Conservation (phyloP, 2,888 invertebrate species). For the Zeuzera pyrina region DNA sequence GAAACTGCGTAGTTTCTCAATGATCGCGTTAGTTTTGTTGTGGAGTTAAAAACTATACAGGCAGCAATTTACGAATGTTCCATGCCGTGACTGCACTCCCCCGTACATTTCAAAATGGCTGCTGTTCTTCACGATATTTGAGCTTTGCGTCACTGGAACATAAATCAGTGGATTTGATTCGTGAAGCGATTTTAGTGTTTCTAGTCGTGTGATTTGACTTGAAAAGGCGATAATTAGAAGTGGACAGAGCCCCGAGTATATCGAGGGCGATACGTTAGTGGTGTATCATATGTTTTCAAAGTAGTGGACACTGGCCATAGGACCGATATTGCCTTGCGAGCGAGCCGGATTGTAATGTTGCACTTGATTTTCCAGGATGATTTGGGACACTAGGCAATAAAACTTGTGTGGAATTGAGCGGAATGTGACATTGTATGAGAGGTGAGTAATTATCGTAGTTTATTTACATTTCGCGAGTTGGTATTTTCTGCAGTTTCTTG, state of each 20-base stretch:
- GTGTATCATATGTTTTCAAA: slow-evolving; percentile 71
- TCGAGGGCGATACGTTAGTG: slow-evolving; percentile 51
- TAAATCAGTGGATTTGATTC: slow-evolving; percentile 63
- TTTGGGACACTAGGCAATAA: slow-evolving; percentile 61
- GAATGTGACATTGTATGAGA: slow-evolving; percentile 73
- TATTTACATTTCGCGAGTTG: slow-evolving; percentile 59
- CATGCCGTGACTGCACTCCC: slow-evolving; percentile 72
- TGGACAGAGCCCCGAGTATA: slow-evolving; percentile 42
- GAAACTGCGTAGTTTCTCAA: slow-evolving; percentile 52
- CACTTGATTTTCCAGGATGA: slow-evolving; percentile 65
- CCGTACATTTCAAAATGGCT: slow-evolving; percentile 76
- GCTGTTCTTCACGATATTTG: slow-evolving; percentile 73
- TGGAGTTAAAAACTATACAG: slow-evolving; percentile 38
- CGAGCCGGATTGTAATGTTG: slow-evolving; percentile 65
- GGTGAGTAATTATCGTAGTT: slow-evolving; percentile 60
- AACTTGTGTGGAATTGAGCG: slow-evolving; percentile 66
- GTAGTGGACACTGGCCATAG: slow-evolving; percentile 68
- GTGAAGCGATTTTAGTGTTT: slow-evolving; percentile 50
- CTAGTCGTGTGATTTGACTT: slow-evolving; percentile 51
- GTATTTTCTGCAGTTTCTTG: slow-evolving; percentile 36
- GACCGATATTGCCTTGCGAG: slow-evolving; percentile 69
- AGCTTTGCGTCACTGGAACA: slow-evolving; percentile 75
- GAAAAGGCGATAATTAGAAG: slow-evolving; percentile 48
- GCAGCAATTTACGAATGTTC: slow-evolving; percentile 65
- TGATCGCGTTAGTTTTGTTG: slow-evolving; percentile 35